A percentile compares a stretch with the other conserved stretches of the same genome.
phyloP scores from a whole-genome alignment of 2,888 invertebrate genomes.

The Malthinus flaveolus region DNA sequence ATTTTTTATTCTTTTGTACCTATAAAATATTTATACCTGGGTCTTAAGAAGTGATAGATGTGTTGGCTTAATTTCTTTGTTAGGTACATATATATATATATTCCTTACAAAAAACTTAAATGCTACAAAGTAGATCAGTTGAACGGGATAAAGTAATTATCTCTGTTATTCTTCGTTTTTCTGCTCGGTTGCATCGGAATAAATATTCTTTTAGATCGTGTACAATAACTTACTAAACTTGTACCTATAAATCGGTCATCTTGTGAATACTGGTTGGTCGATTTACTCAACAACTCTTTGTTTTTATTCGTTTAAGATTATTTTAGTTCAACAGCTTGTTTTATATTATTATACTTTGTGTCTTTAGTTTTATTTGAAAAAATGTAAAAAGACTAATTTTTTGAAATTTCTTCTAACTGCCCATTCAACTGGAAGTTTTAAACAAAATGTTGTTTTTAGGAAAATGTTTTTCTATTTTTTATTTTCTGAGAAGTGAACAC shows the following conservation, averaged over 20 bases:
- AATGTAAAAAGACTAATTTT: slow-evolving; percentile 5
- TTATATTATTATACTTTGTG: slow-evolving; percentile 14
- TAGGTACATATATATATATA: slow-evolving; percentile 7
- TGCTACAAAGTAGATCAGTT: slow-evolving; percentile 19
- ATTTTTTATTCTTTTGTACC: slow-evolving; percentile 54
- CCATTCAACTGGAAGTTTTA: no score
- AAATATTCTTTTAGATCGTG: slow-evolving; percentile 51
- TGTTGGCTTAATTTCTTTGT: slow-evolving; percentile 2
- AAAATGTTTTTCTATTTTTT: no score
- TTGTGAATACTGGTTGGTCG: slow-evolving; percentile 42
- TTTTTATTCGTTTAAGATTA: slow-evolving; percentile 26
- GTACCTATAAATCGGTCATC: slow-evolving; percentile 54
- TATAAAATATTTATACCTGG: slow-evolving; percentile 55
- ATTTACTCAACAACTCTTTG: slow-evolving; percentile 44
- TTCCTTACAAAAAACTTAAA: no score
- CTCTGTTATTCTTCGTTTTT: slow-evolving; percentile 53
- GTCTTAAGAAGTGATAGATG: slow-evolving; percentile 48
- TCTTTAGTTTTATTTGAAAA: slow-evolving; percentile 6
- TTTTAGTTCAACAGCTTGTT: slow-evolving; percentile 19
- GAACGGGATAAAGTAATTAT: slow-evolving; percentile 52
- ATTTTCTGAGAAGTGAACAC: no score
- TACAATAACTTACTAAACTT: slow-evolving; percentile 53
- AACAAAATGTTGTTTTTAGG: no score
- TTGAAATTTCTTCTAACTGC: no score
- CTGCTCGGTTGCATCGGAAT: slow-evolving; percentile 52